Percentiles rank a stretch among this genome's conserved stretches.
These are phyloP conservation scores for Petromus typicus DNA, from an alignment of 2,113 vertebrate genomes.

Conservation along the genomic window DNA sequence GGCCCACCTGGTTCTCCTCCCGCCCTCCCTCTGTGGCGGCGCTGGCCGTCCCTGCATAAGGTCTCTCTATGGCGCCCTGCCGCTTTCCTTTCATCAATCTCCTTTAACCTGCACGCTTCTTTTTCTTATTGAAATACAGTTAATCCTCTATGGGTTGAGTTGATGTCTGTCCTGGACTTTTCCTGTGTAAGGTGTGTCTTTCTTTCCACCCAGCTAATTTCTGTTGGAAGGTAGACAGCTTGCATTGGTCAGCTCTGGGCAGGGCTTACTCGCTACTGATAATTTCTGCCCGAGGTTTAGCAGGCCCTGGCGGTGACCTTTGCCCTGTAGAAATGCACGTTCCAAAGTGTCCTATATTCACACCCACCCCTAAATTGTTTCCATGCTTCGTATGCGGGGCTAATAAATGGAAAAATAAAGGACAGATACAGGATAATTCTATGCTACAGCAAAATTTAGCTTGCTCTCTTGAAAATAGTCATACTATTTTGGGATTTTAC, in stretches of 20 bases:
- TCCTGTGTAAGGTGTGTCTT: neutral
- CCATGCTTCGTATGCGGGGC: constrained; percentile 5
- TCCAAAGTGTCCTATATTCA: neutral
- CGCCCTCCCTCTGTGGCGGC: neutral
- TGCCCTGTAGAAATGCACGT: neutral
- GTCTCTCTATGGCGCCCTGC: neutral
- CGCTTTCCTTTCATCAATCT: neutral
- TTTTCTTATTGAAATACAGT: neutral
- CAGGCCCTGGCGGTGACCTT: neutral
- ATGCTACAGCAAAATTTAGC: constrained; percentile 65
- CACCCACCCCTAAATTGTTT: neutral
- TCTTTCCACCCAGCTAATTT: neutral
- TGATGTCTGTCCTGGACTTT: neutral
- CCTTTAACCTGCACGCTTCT: neutral
- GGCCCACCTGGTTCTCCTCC: neutral
- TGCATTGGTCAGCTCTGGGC: neutral
- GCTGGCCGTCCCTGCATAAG: neutral
- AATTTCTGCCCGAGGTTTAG: neutral
- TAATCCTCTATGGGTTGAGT: neutral
- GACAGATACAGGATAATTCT: neutral
- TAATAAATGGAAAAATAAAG: constrained; percentile 33
- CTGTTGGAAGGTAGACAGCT: neutral
- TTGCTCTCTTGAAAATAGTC: constrained; percentile 72
- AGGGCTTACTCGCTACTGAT: neutral
- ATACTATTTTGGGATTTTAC: constrained; percentile 76